phyloP scores from a whole-genome alignment of 1,140 invertebrate genomes.

The Anastatus disparis region DNA sequence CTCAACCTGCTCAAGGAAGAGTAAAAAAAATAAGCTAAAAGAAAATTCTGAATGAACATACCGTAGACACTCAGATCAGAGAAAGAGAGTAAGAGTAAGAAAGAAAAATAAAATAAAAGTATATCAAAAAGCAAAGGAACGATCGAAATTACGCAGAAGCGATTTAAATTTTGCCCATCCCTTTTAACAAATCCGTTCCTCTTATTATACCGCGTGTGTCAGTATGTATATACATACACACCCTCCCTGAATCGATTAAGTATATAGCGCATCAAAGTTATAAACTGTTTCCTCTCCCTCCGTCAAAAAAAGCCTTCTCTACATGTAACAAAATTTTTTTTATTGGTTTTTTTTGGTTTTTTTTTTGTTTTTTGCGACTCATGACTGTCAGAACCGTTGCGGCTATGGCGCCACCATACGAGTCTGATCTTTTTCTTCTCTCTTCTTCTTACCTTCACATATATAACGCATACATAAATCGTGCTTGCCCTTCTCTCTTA shows the following conservation, averaged over 20 bases:
- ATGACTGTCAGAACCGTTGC: conserved; percentile 22
- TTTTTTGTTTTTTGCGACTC: conserved; percentile 21
- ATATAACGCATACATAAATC: too few species aligned
- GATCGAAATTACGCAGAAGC: conserved; percentile 39
- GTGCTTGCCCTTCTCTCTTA: conserved; percentile 43
- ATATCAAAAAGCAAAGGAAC: conserved; percentile 15
- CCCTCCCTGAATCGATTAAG: conserved; percentile 34
- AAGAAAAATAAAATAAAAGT: background rate
- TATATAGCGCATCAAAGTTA: conserved; percentile 35
- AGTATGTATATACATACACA: background rate
- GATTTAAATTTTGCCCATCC: conserved; percentile 15
- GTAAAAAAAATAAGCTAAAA: background rate
- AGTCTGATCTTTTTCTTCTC: too few species aligned
- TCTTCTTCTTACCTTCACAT: too few species aligned
- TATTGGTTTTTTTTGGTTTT: background rate
- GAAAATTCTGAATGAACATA: conserved; percentile 31
- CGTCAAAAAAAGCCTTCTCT: too few species aligned
- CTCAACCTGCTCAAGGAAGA: background rate
- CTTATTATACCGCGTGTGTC: too few species aligned
- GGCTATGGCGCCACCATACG: conserved; percentile 23
- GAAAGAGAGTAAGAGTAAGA: too few species aligned
- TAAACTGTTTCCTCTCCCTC: conserved; percentile 34
- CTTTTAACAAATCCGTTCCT: background rate
- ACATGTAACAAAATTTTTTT: too few species aligned
- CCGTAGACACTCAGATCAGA: background rate